phyloP scores from a whole-genome alignment of 2,113 vertebrate genomes.

The Lanius collurio region DNA sequence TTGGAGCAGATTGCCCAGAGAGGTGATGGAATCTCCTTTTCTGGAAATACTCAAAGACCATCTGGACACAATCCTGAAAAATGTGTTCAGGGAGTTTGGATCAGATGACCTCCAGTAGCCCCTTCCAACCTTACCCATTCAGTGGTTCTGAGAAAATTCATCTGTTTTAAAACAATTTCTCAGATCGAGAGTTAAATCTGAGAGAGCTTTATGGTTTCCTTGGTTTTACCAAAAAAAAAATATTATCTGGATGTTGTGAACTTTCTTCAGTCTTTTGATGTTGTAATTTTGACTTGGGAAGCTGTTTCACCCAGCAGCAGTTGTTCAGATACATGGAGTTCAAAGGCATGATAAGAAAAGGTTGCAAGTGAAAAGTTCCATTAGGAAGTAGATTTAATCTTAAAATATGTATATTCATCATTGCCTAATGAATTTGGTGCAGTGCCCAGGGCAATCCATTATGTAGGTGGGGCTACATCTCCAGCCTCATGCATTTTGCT shows the following conservation, averaged over 20 bases:
- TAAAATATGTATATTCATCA: background rate
- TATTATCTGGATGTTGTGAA: background rate
- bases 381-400: constrained; percentile 34
- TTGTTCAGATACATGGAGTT: background rate
- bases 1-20: background rate
- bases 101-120: background rate
- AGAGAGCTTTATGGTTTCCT: background rate
- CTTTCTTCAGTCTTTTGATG: background rate
- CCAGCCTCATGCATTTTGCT: background rate
- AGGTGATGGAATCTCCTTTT: background rate
- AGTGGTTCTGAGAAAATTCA: background rate
- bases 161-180: background rate
- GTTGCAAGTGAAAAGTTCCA: background rate
- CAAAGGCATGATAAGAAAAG: background rate
- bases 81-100: background rate
- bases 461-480: background rate
- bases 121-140: background rate
- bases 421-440: background rate
- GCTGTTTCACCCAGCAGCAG: background rate
- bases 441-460: background rate
- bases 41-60: background rate
- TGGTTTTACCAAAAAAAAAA: background rate
- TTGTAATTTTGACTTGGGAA: background rate
- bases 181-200: background rate
- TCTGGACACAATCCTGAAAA: background rate